These are phyloP conservation scores for Tapera naevia DNA, from an alignment of 2,797 vertebrate species.

Conservation along the genomic window DNA sequence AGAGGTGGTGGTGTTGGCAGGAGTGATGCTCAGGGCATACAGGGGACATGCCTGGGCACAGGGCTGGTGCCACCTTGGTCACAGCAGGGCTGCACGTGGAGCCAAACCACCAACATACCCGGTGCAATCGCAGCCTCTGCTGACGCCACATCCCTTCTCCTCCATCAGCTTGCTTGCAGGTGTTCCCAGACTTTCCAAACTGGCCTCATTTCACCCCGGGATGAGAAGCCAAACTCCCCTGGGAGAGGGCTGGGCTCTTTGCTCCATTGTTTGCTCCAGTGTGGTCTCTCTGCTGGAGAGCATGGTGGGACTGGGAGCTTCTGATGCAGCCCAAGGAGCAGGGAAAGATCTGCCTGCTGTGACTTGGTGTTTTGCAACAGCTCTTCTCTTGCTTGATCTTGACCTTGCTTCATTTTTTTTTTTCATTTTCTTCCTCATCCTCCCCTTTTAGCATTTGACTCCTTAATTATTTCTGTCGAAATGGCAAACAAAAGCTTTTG, in stretches of 20 bases:
- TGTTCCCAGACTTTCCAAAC: background rate
- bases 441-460: background rate
- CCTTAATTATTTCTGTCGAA: background rate
- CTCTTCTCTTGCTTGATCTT: background rate
- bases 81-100: background rate
- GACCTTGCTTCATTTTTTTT: too few species aligned
- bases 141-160: background rate
- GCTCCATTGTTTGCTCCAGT: too few species aligned
- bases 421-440: background rate
- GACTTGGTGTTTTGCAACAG: fast-evolving
- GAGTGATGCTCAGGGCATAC: background rate
- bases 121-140: background rate
- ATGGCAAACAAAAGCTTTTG: background rate
- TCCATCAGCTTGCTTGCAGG: background rate
- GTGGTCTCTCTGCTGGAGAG: background rate
- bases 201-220: fast-evolving
- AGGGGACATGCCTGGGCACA: background rate
- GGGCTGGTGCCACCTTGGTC: fast-evolving
- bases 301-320: background rate
- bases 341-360: background rate
- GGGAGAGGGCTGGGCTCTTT: background rate
- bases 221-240: background rate
- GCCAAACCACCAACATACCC: fast-evolving
- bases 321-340: background rate
- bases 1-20: background rate